phyloP scores from a whole-genome alignment of 2,888 invertebrate genomes.

The Actias luna region DNA sequence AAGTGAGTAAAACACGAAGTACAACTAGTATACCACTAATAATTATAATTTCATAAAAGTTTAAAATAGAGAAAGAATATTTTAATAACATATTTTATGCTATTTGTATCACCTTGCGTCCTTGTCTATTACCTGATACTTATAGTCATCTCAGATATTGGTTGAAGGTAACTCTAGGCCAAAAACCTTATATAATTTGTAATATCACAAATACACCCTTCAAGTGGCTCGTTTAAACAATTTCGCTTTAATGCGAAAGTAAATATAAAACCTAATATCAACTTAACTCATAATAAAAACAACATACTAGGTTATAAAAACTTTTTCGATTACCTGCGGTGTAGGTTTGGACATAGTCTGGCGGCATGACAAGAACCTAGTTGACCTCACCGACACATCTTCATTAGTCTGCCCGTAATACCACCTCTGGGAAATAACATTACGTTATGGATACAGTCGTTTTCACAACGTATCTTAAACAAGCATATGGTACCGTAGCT shows the following conservation, averaged over 20 bases:
- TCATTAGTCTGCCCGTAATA: conserved; percentile 63
- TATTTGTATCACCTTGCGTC: neutral
- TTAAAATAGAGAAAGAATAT: neutral
- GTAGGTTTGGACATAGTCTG: conserved; percentile 37
- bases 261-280: neutral
- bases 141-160: neutral
- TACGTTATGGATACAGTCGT: conserved; percentile 34
- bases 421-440: conserved; percentile 59
- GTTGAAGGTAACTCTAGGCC: neutral
- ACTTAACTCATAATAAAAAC: conserved; percentile 6
- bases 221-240: neutral
- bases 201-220: neutral
- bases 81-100: neutral
- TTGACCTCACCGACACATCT: conserved; percentile 62
- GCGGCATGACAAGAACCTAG: conserved; percentile 42
- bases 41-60: neutral
- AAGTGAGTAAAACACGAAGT: neutral
- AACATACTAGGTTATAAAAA: conserved; percentile 20
- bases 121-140: neutral
- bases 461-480: conserved; percentile 28
- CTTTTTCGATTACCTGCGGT: conserved; percentile 34
- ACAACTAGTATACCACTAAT: neutral
- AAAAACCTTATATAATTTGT: neutral
- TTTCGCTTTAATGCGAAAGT: neutral
- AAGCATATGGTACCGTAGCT: conserved; percentile 14